These are phyloP conservation scores for Zaprionus africanus DNA, from an alignment of 1,140 invertebrate genomes.

Conservation along the genomic window DNA sequence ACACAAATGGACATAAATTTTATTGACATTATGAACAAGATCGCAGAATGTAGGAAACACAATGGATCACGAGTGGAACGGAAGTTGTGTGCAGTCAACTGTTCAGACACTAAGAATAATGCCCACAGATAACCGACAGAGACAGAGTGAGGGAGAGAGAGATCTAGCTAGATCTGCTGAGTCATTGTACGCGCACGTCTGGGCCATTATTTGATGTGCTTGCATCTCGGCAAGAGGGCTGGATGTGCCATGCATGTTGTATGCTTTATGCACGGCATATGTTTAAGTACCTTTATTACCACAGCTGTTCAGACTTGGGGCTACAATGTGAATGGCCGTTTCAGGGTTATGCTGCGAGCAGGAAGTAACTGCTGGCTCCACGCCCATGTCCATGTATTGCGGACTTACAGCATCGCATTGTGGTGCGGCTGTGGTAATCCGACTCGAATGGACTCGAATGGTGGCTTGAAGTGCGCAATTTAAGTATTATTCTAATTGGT, in stretches of 20 bases:
- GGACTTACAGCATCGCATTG: constrained; percentile 20
- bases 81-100: constrained; percentile 77
- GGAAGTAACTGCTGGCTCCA: constrained; percentile 62
- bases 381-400: not conserved
- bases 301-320: constrained; percentile 22
- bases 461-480: constrained; percentile 48
- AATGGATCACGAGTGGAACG: constrained; percentile 61
- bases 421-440: constrained; percentile 41
- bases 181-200: constrained; percentile 56
- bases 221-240: constrained; percentile 24
- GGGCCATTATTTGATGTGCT: constrained; percentile 55
- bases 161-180: constrained; percentile 25
- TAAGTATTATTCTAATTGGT: constrained; percentile 73
- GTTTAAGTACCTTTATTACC: not conserved
- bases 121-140: constrained; percentile 18
- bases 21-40: constrained; percentile 81
- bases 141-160: not conserved
- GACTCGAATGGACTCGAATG: constrained; percentile 30
- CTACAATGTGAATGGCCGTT: constrained; percentile 51
- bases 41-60: constrained; percentile 62
- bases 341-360: constrained; percentile 72
- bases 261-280: not conserved
- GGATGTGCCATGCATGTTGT: not conserved
- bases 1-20: constrained; percentile 76
- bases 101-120: constrained; percentile 71